Conservation (phyloP, 2,113 vertebrate genomes). For the Circaetus gallicus region DNA sequence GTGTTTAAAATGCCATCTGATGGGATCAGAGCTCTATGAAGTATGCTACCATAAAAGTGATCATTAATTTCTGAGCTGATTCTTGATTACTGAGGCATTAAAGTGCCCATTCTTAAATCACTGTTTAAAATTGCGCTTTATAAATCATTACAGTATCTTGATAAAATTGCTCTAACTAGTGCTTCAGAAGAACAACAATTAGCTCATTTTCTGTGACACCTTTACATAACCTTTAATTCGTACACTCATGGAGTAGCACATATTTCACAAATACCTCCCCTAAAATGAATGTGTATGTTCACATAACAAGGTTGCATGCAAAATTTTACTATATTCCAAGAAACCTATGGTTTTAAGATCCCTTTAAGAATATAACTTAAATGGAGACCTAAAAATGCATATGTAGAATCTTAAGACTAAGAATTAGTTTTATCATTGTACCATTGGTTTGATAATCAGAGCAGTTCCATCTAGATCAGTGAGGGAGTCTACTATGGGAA, state of each 20-base stretch:
- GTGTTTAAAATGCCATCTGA: neutral
- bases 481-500: neutral
- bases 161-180: neutral
- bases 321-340: neutral
- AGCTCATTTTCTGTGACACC: neutral
- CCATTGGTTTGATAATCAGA: neutral
- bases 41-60: neutral
- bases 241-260: neutral
- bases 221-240: neutral
- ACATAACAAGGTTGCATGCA: neutral
- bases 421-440: neutral
- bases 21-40: neutral
- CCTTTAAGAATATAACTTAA: neutral
- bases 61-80: neutral
- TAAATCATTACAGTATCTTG: neutral
- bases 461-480: neutral
- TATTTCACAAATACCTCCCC: neutral
- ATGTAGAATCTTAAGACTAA: neutral
- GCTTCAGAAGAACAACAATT: neutral
- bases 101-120: neutral
- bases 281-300: neutral
- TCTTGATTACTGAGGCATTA: neutral
- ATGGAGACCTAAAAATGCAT: neutral
- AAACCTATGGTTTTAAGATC: neutral
- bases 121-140: neutral